phyloP scores from a whole-genome alignment of 2,797 vertebrate species.

The Aphelocoma californica region DNA sequence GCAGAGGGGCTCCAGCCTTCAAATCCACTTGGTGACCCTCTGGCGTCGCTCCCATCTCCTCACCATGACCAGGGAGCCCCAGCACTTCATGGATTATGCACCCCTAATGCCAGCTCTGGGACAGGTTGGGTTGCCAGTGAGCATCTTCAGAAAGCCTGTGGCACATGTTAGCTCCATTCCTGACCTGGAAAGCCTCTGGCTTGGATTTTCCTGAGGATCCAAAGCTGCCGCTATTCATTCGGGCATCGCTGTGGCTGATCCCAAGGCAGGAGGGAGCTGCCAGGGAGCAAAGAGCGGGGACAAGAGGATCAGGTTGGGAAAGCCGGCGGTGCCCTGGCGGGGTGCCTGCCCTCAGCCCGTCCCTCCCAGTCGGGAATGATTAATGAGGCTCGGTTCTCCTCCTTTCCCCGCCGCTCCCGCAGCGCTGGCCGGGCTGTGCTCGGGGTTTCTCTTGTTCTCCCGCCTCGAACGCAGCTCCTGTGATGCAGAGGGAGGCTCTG shows the following conservation, averaged over 20 bases:
- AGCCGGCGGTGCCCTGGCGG: fast-evolving
- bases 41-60: neutral
- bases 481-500: neutral
- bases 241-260: neutral
- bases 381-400: neutral
- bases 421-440: neutral
- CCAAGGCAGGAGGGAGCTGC: neutral
- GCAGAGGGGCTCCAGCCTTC: neutral
- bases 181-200: neutral
- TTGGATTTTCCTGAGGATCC: neutral
- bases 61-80: fast-evolving
- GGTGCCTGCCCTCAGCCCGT: neutral
- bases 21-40: neutral
- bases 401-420: neutral
- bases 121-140: neutral
- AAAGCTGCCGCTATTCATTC: neutral
- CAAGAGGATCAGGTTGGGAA: neutral
- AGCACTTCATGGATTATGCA: fast-evolving
- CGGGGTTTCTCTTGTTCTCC: neutral
- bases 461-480: neutral
- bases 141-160: neutral
- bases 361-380: neutral
- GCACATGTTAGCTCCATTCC: neutral
- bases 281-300: neutral
- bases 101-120: neutral